Evolutionary conservation across 92 coral and sea anemone genomes (phyloP), one percentile per base, ranked within the genome.

Genomic region (Parazoanthus swiftii): DNA sequence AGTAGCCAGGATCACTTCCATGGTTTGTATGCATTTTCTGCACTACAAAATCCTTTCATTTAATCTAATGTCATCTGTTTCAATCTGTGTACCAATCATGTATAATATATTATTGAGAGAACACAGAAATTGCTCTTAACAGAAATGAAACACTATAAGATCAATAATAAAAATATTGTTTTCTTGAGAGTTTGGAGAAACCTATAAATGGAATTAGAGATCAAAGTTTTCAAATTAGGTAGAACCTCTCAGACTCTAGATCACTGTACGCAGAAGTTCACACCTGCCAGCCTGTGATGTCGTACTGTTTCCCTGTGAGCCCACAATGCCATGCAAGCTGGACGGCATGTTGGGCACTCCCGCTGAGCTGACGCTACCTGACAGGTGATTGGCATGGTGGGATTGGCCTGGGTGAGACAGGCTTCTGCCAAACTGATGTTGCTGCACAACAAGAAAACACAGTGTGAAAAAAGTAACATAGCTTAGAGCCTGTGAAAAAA

Each of bases 271-370:
- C 59, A 54, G 59, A 54, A 20, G 18, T 54, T 20, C 90, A 39
- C 73, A 97, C 99, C 99, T 97, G 77, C 95, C 98, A 74, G 93
- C 88, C 58, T 97, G 99, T 70, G 94, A 89, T 18, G 98, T 86
- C 78, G 90, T 89, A 70, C 89, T 81, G 84, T 86, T 93, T 65
- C 96, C 98, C 59, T 94, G 95, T 58, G 95, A 93, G n/a, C 98
- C 94, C 51, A 81, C 95, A 93, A 95, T 96, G 79, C 90, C 94
- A 78, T 95, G 98, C 74, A 95, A 81, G 79, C 94, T 85, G 63
- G 98, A 91, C 35, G 84, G 98, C 68, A 92, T 90, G 80, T 89
- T 94, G 70, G 98, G 96, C 71, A 93, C 92, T 44, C 98, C 98
- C 29, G 98, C 74, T 2, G 96, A 81, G 74, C 92, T 93, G 44